Evolutionary conservation across 2,888 invertebrate genomes (phyloP), one percentile per base, ranked within the genome.

Genomic region (Onthophagus sagittarius): DNA sequence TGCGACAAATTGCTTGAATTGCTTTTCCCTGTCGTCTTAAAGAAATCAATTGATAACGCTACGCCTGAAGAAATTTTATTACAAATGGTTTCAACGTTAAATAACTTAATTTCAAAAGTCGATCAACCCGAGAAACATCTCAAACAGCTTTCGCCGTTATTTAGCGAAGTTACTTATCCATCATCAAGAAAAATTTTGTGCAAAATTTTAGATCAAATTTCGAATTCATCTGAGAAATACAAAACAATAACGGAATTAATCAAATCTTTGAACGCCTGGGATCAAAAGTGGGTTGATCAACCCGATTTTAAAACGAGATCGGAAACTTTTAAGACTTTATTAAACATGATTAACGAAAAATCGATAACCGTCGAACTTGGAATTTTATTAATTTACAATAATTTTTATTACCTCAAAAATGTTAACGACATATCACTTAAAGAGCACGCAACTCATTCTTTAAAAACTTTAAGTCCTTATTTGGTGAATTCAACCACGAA

Each of bases 281-380:
- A 98, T 84, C 88, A 89, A 65, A 90, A 92, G 76, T 94, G 94
- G 91, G 89, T 98, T n/a, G 97, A 98, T 79, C 97, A 98, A 82
- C 97, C 98, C 0, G 96, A 98, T 85, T 97, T 94, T 80, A 91
- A 94, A 75, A 88, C 88, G 79, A 89, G 98, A 78, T 87, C 97
- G 15, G 90, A 92, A 72, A 94, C 94, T 0, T 95, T 95, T 79
- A 91, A 90, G 79, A 86, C 88, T 78, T 90, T 96, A 63, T 90
- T 90, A 75, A 82, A 86, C 65, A 81, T 89, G 72, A 84, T 88
- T 11, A 86, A 87, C 0, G 83, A 87, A 72, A 83, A 87, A 69
- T 83, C 84, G 15, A 85, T 94, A 3, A 89, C 90, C 70, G 83
- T 93, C 23, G 89, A 92, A 77, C 82, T 92, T 13, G 92, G 93